Base-by-base conservation (phyloP, 1,140 invertebrate species). In the Berghia stephanieae region DNA sequence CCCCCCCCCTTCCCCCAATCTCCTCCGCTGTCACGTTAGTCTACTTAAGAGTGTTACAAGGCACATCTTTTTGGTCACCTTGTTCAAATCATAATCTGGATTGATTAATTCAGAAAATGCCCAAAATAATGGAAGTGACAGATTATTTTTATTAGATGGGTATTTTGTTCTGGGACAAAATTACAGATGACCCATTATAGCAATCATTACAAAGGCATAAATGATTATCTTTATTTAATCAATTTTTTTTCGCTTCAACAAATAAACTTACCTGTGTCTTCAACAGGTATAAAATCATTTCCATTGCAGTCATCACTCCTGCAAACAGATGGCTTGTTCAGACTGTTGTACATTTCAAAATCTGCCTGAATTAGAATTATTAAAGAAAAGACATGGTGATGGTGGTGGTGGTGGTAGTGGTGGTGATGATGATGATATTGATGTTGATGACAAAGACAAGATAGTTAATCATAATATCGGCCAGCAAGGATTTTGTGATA, bases 331-430 rank as follows among this genome's bases (percentile, higher is more conserved):
- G 93, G 93, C 57, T 91, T 88, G 83, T 88, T 89, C 40, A 94
- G 86, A 69, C 91, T 91, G 85, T 93, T 94, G 83, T 91, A 92
- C 81, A 92, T 91, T 81, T 93, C 92, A 91, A 93, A 93, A 80
- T 93, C 90, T 69, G 91, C 90, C 91, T 92, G 81, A 21, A 86
- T 86, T 66, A 80, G 55, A 52, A 69, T 34, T 40, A 72, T 27
- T 49, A 18, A 60, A 43, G 34, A 55, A 31, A 52, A 27, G 36
- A 16, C 31, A 10, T 27, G n/a, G n/a, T n/a, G n/a, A n/a, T n/a
- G n/a, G n/a, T n/a, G n/a, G n/a, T n/a, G n/a, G n/a, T n/a, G n/a
- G n/a, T n/a, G n/a, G n/a, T n/a, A n/a, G n/a, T n/a, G n/a, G n/a
- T n/a, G n/a, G n/a, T n/a, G n/a, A n/a, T n/a, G n/a, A n/a, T n/a